Evolutionary conservation across 2,797 vertebrate species (phyloP), one percentile per base, ranked within the genome.

Genomic region (Enteromius fasciolatus): DNA sequence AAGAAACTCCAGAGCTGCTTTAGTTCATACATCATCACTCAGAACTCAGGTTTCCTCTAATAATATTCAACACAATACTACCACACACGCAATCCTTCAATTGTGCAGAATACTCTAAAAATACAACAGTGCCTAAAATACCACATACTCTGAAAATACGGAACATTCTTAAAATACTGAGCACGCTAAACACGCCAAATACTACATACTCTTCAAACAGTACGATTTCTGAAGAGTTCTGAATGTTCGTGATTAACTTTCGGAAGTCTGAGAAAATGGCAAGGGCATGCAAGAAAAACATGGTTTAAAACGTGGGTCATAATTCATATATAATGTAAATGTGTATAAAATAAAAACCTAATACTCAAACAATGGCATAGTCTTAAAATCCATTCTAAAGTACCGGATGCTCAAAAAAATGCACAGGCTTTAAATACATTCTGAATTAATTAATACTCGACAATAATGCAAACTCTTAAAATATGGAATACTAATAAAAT

Each of bases 191-290:
- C 28, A 31, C 8, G 6, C 28, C 4, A 39, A 20, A n/a, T 39
- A 25, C 31, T 2, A 2, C 23, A 18, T 46, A 11, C 54, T 28
- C 39, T 9, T 1, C 12, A 28, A 17, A 64, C 7, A 17, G 2
- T 14, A 52, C 20, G 50, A 52, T 8, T 52, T 52, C 50, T 20
- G 50, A 20, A 7, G 48, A 50, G 18, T 50, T 50, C 48, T 81
- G 5, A 14, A 39, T 10, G 31, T 66, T 80, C 73, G 44, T 36
- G 20, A 79, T 54, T 28, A 5, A 52, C 36, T 52, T 81, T 33
- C 74, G 67, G 46, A 23, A 77, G 80, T 79, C 36, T 76, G 18
- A 76, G 20, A 67, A 80, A 80, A 76, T 23, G 10, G 23, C 17
- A 31, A 33, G 5, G 25, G 41, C 33, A 28, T 18, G 36, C 11